Evolutionary conservation across 2,888 invertebrate genomes (phyloP).

Genomic region (Scaptomyza polygonia): DNA sequence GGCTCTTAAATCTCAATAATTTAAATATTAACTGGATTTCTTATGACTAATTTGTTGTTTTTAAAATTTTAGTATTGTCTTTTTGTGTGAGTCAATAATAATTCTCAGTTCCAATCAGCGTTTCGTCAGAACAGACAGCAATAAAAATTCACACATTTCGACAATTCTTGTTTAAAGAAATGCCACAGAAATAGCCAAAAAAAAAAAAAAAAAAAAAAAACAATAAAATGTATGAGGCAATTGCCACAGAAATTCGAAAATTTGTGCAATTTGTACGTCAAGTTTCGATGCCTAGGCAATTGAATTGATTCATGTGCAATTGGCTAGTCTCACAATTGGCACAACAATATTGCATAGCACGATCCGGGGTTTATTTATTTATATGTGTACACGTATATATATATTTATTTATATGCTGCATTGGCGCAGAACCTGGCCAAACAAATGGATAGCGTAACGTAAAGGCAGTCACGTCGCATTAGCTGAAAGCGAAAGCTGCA

Average conservation of each 20-base stretch:
- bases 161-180: slow-evolving; percentile 42
- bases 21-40: slow-evolving; percentile 15
- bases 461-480: slow-evolving; percentile 65
- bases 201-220: too few species aligned
- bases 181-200: slow-evolving; percentile 6
- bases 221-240: too few species aligned
- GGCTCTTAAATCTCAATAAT: too few species aligned
- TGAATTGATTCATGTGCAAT: slow-evolving; percentile 25
- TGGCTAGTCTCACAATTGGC: slow-evolving; percentile 45
- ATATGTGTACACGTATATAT: slow-evolving; percentile 18
- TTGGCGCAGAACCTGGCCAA: slow-evolving; percentile 59
- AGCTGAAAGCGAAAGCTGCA: slow-evolving; percentile 70
- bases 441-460: slow-evolving; percentile 53
- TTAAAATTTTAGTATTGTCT: neutral
- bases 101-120: slow-evolving; percentile 5
- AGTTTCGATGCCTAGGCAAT: slow-evolving; percentile 28
- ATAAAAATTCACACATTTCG: slow-evolving; percentile 21
- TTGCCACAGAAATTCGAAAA: slow-evolving; percentile 2
- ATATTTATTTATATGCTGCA: slow-evolving; percentile 32
- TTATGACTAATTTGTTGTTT: slow-evolving; percentile 21
- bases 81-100: slow-evolving; percentile 16
- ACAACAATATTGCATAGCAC: slow-evolving; percentile 49
- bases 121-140: slow-evolving; percentile 2
- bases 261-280: slow-evolving; percentile 46
- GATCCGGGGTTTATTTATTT: slow-evolving; percentile 40